Evolutionary conservation across 2,888 invertebrate genomes (phyloP), one percentile per base, ranked within the genome.

Genomic region (Drepana falcataria): DNA sequence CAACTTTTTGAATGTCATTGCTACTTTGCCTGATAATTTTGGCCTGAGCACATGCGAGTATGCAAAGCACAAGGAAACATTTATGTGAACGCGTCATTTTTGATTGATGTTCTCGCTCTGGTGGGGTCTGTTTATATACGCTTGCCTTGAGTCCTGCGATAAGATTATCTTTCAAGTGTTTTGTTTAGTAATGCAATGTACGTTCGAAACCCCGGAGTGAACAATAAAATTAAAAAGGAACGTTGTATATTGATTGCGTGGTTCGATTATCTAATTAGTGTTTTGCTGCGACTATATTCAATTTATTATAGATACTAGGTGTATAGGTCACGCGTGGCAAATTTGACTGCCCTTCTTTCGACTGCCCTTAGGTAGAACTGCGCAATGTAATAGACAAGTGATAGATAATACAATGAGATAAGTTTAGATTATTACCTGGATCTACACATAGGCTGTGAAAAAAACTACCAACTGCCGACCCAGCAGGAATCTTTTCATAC

Each of bases 1-100:
- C 87, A 55, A 90, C 55, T 34, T 75, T 69, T 2, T 59, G 65
- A 51, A 71, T 77, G 3, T 70, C 72, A 5, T 59, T 54, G 35
- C 70, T 63, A 6, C 59, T 64, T 48, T 79, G 69, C 37, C 69
- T 68, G 0, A 68, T 48, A 1, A 62, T 55, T 4, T 71, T 72
- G 2, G 74, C 48, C 4, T 64, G 59, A 1, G 66, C 76, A 21
- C 62, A 58, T 34, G 66, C 67, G 6, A 78, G 41, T 1, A 79
- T 52, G 47, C 68, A 71, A 2, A 79, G 47, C 5, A 71, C 54
- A 47, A 68, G 35, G 3, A 66, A 47, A 34, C 57, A 55, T 7
- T n/a, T 7, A 9, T 9, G 51, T 33, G 40, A 1, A 6, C 7
- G 34, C 40, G 51, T 34, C 51, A 51, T 51, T 37, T 37, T 37